phyloP scores from a whole-genome alignment of 2,888 invertebrate species.

The Aleiodes leptofemur region DNA sequence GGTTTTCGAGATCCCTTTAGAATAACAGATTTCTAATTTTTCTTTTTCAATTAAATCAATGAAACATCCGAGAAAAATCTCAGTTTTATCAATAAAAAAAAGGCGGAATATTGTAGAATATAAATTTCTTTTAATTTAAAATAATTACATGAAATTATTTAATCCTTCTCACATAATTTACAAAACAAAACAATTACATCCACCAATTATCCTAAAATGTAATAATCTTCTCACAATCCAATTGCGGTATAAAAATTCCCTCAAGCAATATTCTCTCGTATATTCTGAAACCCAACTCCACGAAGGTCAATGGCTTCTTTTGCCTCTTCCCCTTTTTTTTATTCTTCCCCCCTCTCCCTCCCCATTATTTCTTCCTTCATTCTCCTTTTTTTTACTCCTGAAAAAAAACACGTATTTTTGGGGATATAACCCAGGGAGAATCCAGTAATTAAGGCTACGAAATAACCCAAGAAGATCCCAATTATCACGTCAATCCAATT shows the following conservation, averaged over 20 bases:
- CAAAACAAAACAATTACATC: too few species aligned
- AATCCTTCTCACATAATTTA: too few species aligned
- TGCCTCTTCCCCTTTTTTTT: background rate
- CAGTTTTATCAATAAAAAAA: too few species aligned
- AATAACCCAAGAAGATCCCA: constrained; percentile 1
- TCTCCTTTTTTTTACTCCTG: background rate
- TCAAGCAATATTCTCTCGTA: too few species aligned
- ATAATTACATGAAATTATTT: too few species aligned
- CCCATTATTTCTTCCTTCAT: background rate
- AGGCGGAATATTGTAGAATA: too few species aligned
- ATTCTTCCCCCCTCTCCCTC: background rate
- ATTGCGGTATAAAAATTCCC: constrained; percentile 13
- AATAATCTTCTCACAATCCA: background rate
- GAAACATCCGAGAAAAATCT: too few species aligned
- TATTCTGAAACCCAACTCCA: too few species aligned
- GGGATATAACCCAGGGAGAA: background rate
- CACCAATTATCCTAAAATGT: too few species aligned
- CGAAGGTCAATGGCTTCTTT: constrained; percentile 28
- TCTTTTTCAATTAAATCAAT: too few species aligned
- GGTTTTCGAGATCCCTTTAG: background rate
- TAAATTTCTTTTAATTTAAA: too few species aligned
- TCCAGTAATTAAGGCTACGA: constrained; percentile 37
- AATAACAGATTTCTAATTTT: background rate
- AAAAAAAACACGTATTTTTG: constrained; percentile 3
- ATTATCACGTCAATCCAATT: constrained; percentile 51